These are phyloP conservation scores for Oppia nitens DNA, from an alignment of 1,140 invertebrate genomes.

Conservation along the genomic window DNA sequence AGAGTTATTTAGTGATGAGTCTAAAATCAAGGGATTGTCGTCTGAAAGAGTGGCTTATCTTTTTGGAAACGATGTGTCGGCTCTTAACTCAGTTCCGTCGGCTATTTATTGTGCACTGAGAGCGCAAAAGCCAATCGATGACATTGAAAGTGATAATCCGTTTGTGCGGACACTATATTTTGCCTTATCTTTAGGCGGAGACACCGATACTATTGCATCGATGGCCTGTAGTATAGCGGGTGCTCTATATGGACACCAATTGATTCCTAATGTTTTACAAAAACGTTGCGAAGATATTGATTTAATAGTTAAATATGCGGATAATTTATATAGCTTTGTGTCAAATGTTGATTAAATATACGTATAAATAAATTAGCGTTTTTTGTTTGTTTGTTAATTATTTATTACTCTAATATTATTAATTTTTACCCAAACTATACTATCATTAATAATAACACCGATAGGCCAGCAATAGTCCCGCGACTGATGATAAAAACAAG, in stretches of 20 bases:
- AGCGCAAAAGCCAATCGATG: conserved; percentile 37
- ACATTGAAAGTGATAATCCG: conserved; percentile 39
- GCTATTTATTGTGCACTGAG: conserved; percentile 54
- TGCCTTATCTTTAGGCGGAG: conserved; percentile 53
- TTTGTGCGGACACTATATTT: conserved; percentile 47
- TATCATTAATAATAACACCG: too few species aligned
- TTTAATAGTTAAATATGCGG: conserved; percentile 27
- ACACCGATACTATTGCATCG: conserved; percentile 59
- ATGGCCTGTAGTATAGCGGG: conserved; percentile 61
- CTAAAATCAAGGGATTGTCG: conserved; percentile 5
- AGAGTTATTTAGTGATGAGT: conserved; percentile 22
- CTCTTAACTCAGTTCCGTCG: conserved; percentile 52
- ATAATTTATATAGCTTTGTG: conserved; percentile 24
- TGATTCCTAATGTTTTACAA: conserved; percentile 38
- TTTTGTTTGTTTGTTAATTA: too few species aligned
- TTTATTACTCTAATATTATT: neutral
- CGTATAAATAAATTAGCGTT: too few species aligned
- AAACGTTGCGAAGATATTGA: conserved; percentile 41
- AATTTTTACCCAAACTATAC: too few species aligned
- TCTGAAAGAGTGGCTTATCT: conserved; percentile 36
- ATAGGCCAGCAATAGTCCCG: too few species aligned
- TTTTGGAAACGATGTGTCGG: conserved; percentile 44
- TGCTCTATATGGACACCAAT: conserved; percentile 46
- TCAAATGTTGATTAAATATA: too few species aligned
- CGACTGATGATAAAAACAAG: too few species aligned